Evolutionary conservation across 2,113 vertebrate species (phyloP), one percentile per base, ranked within the genome.

Genomic region (Brienomyrus longianalis): DNA sequence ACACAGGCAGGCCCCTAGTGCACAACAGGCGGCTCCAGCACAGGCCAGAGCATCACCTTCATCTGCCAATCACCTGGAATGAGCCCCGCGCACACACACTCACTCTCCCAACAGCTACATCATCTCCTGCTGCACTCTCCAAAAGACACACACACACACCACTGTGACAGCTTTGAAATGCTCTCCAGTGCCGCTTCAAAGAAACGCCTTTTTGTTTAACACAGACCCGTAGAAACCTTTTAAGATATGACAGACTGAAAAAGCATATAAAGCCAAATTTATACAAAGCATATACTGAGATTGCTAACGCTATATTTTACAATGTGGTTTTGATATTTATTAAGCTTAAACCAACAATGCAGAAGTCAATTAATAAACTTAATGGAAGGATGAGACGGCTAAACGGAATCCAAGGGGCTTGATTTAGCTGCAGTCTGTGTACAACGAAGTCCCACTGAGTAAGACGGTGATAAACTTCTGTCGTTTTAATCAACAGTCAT

Each of bases 401-500:
- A 27, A 87, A 54, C n/a, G 51, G 27, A 87, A 87, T 87, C n/a
- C 27, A 87, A 52, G 11, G 51, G 48, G 39, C 43, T 23, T 84
- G 17, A 84, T 87, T 54, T 48, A 87, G 51, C 27, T 31, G 51
- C 48, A 87, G 85, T 27, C 45, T 35, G 50, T 54, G 48, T 45
- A 54, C 50, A 54, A 13, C n/a, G 47, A 31, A 87, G 47, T 87
- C 48, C 27, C 51, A 87, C 50, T 51, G 51, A 19, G 50, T 17
- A 54, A 87, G 85, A 87, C 10, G 27, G 13, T 54, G 51, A 35
- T 87, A 87, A 87, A 56, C 48, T 54, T 54, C n/a, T 87, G 50
- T 17, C 51, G n/a, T 87, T 87, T 87, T 87, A 45, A 87, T 54
- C 48, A 54, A 39, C 85, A 87, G 27, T 87, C 51, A 52, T 54